phyloP scores from a whole-genome alignment of 1,140 invertebrate species.

The Drosophila malerkotliana region DNA sequence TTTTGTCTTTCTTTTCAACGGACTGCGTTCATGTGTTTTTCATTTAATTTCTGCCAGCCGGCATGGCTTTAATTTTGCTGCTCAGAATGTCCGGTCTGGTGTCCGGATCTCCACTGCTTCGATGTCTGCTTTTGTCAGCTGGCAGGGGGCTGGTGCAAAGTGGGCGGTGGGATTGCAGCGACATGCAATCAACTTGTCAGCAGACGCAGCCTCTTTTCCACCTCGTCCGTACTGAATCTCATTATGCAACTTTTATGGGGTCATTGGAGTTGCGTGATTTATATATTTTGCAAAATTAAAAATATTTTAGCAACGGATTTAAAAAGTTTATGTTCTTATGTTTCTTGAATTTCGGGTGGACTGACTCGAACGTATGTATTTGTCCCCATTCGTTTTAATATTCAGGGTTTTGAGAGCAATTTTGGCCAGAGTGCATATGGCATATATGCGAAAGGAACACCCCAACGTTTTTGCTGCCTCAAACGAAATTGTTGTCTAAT shows the following conservation, averaged over 20 bases:
- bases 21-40: constrained; percentile 27
- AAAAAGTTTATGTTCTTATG: constrained; percentile 8
- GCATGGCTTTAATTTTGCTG: constrained; percentile 21
- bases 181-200: constrained; percentile 74
- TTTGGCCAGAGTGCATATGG: constrained; percentile 10
- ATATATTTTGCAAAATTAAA: constrained; percentile 70
- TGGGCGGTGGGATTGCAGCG: constrained; percentile 19
- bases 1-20: neutral
- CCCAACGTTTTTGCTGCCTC: constrained; percentile 16
- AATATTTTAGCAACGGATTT: constrained; percentile 30
- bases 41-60: constrained; percentile 29
- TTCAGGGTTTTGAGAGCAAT: constrained; percentile 32
- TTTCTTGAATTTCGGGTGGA: constrained; percentile 12
- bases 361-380: constrained; percentile 3
- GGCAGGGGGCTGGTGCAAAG: constrained; percentile 1
- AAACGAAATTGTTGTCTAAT: constrained; percentile 38
- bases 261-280: constrained; percentile 65
- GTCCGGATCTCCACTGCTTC: constrained; percentile 33
- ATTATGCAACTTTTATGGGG: constrained; percentile 71
- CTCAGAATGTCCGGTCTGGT: neutral
- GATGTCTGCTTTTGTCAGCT: constrained; percentile 54
- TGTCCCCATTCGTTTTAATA: constrained; percentile 11
- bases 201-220: constrained; percentile 30
- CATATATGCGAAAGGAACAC: constrained; percentile 1
- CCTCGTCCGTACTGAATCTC: constrained; percentile 34